Evolutionary conservation across 2,113 vertebrate species (phyloP), one percentile per base, ranked within the genome.

Genomic region (Leiothrix lutea): DNA sequence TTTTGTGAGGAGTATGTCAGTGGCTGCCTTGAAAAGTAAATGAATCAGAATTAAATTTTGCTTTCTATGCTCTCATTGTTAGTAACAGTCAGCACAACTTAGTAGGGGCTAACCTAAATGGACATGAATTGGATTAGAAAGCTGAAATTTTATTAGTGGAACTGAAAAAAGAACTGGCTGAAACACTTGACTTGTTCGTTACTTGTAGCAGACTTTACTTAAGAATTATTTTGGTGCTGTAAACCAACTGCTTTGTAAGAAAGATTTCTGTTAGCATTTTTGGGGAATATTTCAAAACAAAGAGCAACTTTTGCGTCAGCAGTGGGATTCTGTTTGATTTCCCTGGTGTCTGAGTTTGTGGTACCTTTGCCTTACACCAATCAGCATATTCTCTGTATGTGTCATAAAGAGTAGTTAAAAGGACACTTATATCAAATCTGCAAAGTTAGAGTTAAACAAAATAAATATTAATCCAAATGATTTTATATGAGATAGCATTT

Each of bases 111-210:
- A 62, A 80, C 88, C 94, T 95, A 96, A 97, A 73, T 94, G 92
- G 90, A 79, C 45, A 42, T 50, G 85, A 97, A 91, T 96, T 88
- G 97, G 95, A 97, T 98, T 97, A 97, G 95, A 97, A 92, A 92
- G 80, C 94, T 96, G 94, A 91, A 97, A 93, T 96, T 96, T 82
- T 97, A 96, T 98, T 98, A 95, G 88, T 57, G 87, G 74, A 96
- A 75, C 56, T 85, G 87, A 95, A 95, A 94, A 97, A 94, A 94
- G 74, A 92, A 48, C 80, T 87, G 88, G 71, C 70, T 97, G 65
- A 96, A 92, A 91, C 96, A 67, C 79, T 74, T 29, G 36, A 78
- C 77, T 96, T 91, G 70, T 92, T 92, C 64, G 58, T 95, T 97
- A 97, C 70, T 91, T 91, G 25, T 69, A 80, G 84, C 91, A 96